Evolutionary conservation across 2,797 vertebrate species (phyloP), one percentile per base, ranked within the genome.

Genomic region (Bradypodion ventrale): DNA sequence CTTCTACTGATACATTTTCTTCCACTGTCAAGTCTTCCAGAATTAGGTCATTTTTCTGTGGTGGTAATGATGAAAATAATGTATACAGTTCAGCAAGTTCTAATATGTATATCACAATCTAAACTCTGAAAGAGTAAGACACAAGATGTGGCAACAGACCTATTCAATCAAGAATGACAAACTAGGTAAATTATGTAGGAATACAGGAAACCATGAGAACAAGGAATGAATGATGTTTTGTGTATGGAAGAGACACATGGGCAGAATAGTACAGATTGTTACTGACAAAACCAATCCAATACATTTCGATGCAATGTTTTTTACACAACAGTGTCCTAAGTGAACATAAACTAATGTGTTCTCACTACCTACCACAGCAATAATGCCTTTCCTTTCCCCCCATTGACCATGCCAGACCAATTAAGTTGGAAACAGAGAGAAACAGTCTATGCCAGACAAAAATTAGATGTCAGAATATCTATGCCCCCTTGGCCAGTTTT

Each of bases 171-270:
- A 69, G 52, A 81, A 76, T 81, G 78, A 76, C 84, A 85, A 70
- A 52, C 73, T 76, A 68, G 70, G 63, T 81, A 85, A 85, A 70
- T 81, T 85, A 85, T 80, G 62, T 15, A 75, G 78, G 63, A 85
- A n/a, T 56, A 5, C 27, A 78, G 84, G 69, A 79, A 68, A 7
- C 23, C 86, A 86, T 16, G 4, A 89, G 89, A 23, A 82, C 78
- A 85, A 88, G 75, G 74, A 3, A 65, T 10, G 3, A 9, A 15
- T 1, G 1, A 85, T 73, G 87, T 9, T 69, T 12, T 56, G 46
- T 2, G 62, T 0, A 0, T 21, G 27, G 13, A 80, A 59, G 52
- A 21, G 3, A 25, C 4, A 25, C 16, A 23, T 59, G 5, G 32
- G 80, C 29, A 65, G 1, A 16, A 19, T 40, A 5, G 0, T 66